Conservation (phyloP, 2,113 vertebrate genomes). For the Catharus bicknelli region DNA sequence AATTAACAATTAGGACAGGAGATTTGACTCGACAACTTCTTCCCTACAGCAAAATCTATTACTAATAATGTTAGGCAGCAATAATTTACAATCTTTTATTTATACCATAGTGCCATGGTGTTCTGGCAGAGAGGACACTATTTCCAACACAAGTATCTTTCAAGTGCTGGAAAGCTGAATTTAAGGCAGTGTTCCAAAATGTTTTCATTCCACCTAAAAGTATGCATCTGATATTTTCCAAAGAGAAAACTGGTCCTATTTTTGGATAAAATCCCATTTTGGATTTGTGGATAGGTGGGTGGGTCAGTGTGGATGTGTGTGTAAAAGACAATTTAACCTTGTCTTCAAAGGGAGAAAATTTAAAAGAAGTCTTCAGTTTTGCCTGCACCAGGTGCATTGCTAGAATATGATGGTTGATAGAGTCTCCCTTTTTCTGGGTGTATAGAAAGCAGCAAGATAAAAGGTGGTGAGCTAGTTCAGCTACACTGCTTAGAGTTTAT, state of each 20-base stretch:
- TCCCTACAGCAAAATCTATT: conserved; percentile 49
- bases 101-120: neutral
- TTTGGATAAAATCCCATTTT: neutral
- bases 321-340: neutral
- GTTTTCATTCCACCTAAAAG: neutral
- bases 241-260: neutral
- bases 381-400: neutral
- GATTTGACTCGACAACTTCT: conserved; percentile 6
- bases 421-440: neutral
- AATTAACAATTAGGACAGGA: conserved; percentile 59
- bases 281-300: accelerated
- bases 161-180: neutral
- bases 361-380: neutral
- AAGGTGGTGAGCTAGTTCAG: neutral
- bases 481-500: neutral
- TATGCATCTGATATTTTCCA: neutral
- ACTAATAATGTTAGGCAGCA: conserved; percentile 21
- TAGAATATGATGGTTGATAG: neutral
- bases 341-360: neutral
- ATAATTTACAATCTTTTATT: conserved; percentile 45
- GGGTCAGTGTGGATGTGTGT: no score
- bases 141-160: neutral
- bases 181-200: neutral
- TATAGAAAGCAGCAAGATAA: neutral
- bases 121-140: neutral